A percentile compares a stretch with the other conserved stretches of the same genome.
Conservation (phyloP, 2,888 invertebrate genomes). For the Noctua pronuba region DNA sequence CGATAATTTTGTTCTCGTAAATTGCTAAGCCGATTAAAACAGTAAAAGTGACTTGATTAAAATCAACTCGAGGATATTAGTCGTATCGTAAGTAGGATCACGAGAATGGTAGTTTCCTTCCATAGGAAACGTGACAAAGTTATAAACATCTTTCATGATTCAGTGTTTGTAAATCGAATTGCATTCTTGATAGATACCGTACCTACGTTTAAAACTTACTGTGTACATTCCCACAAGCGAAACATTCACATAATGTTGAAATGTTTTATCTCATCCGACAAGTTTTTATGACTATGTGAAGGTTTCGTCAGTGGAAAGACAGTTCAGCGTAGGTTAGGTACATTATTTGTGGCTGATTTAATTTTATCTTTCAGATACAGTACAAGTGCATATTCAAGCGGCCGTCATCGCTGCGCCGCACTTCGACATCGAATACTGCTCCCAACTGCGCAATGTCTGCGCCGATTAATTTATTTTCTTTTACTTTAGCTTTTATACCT, state of each 20-base stretch:
- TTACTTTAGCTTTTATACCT: neutral
- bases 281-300: neutral
- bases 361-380: conserved; percentile 73
- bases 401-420: conserved; percentile 83
- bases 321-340: neutral
- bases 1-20: conserved; percentile 4
- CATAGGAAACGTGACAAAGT: neutral
- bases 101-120: neutral
- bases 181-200: neutral
- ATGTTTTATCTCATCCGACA: neutral
- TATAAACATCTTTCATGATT: neutral
- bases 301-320: neutral
- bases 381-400: conserved; percentile 83
- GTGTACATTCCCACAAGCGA: no score
- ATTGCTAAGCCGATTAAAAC: neutral
- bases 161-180: neutral
- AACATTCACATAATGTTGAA: neutral
- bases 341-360: neutral
- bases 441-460: conserved; percentile 76
- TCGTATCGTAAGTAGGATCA: neutral
- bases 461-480: conserved; percentile 71
- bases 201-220: neutral
- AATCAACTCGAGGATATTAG: neutral
- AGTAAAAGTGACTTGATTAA: neutral
- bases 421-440: conserved; percentile 79